These are phyloP conservation scores for Pseudomugil gertrudae DNA, from an alignment of 2,797 vertebrate species.

Conservation along the genomic window DNA sequence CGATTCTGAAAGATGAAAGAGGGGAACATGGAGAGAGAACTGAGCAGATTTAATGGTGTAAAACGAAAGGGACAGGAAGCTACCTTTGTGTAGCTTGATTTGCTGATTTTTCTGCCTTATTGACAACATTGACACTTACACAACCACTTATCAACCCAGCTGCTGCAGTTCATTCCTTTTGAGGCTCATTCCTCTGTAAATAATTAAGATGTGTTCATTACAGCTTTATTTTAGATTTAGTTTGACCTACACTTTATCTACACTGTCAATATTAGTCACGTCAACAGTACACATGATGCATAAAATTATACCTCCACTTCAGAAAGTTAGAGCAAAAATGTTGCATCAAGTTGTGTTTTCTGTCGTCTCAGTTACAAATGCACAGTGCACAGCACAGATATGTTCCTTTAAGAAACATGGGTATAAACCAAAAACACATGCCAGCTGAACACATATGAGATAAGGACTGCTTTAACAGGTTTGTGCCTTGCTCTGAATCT, in stretches of 20 bases:
- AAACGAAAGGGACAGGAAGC: constrained; percentile 19
- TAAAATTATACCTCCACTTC: background rate
- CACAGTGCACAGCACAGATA: background rate
- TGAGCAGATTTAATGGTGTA: background rate
- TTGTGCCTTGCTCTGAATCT: constrained; percentile 39
- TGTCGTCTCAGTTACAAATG: background rate
- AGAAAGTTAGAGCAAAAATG: constrained; percentile 1
- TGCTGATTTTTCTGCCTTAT: background rate
- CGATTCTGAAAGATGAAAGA: background rate
- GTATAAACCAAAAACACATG: constrained; percentile 9
- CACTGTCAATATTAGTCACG: background rate
- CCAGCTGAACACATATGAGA: constrained; percentile 2
- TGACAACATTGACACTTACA: background rate
- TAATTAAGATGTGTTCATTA: background rate
- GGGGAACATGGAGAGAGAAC: background rate
- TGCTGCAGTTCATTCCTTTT: constrained; percentile 4
- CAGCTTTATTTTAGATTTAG: background rate
- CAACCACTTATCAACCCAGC: background rate
- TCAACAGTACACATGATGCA: background rate
- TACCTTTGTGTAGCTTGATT: background rate
- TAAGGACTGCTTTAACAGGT: constrained; percentile 11
- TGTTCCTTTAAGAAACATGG: background rate
- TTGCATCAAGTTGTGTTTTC: constrained; percentile 9
- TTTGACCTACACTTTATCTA: background rate
- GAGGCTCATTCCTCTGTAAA: background rate